Evolutionary conservation across 2,888 invertebrate species (phyloP).

Genomic region (Sinodicranocentrus sp.): DNA sequence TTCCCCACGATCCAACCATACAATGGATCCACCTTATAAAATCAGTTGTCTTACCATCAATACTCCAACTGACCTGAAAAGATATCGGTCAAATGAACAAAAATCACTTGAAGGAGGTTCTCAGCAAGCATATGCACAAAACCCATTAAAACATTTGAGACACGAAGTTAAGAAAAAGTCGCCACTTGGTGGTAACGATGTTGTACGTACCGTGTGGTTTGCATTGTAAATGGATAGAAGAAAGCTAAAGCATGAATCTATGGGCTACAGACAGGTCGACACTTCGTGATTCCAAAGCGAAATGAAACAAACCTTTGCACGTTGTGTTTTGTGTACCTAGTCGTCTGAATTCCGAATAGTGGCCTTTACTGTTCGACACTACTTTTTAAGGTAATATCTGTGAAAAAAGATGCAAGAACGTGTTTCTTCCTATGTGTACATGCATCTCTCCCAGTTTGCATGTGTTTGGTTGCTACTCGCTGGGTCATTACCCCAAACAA

Average conservation of each 20-base stretch:
- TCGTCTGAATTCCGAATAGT: neutral
- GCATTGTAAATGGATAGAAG: neutral
- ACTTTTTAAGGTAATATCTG: conserved; percentile 59
- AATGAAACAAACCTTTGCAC: neutral
- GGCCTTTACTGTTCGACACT: conserved; percentile 36
- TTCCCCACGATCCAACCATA: no score
- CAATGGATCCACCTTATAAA: no score
- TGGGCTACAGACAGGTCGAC: conserved; percentile 6
- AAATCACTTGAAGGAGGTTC: conserved; percentile 3
- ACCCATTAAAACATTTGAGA: conserved; percentile 41
- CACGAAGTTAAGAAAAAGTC: conserved; percentile 33
- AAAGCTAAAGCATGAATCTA: neutral
- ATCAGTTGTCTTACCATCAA: no score
- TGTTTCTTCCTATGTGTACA: conserved; percentile 49
- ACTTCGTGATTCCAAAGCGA: conserved; percentile 7
- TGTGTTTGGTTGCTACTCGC: conserved; percentile 41
- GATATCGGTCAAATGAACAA: conserved; percentile 64
- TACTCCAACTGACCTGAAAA: conserved; percentile 67
- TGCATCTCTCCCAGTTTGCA: neutral
- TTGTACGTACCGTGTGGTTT: neutral
- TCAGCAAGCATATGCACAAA: neutral
- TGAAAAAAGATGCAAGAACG: conserved; percentile 66
- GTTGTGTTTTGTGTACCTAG: neutral
- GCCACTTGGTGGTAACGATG: conserved; percentile 29
- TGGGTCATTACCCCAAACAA: conserved; percentile 74